Evolutionary conservation across 92 coral and sea anemone genomes (phyloP), one percentile per base, ranked within the genome.

Genomic region (Porites rus): DNA sequence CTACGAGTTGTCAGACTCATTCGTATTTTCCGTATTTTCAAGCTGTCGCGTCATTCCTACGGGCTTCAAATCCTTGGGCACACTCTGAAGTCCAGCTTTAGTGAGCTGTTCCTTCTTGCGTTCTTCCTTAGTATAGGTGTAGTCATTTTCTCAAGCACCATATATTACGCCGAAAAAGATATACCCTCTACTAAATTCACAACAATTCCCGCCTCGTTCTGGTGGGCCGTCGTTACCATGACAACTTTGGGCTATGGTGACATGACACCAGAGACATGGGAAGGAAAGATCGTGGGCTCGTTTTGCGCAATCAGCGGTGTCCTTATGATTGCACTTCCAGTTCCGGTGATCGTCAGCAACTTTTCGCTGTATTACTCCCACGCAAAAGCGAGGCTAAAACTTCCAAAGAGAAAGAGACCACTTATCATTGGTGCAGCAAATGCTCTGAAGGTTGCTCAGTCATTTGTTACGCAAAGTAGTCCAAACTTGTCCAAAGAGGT

Each of bases 161-260:
- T 97, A 18, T 97, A 89, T 75, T 97, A 95, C 88, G 99, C 99
- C 80, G 99, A 97, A 76, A 94, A 90, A 56, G 99, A 95, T 80
- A 77, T 77, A 0, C 77, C 66, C 7, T 13, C 65, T 38, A 87
- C 91, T 0, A 87, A 90, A 71, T 97, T 97, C 80, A 91, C 94
- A 69, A 93, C 98, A 25, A 97, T 97, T 80, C 99, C 99, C 65
- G 94, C 93, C 60, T 92, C 97, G 18, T 97, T 97, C 85, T 97
- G 99, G 99, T 97, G 99, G 99, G 99, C 99, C 21, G 98, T 97
- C 3, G 98, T 97, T 64, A 97, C 99, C 85, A 97, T 97, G 99
- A 97, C 99, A 54, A 97, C 99, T 66, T 89, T 97, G 5, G 99
- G 99, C 24, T 97, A 97, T 59, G 99, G 99, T 16, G 99, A 97